Evolutionary conservation across 2,113 vertebrate species (phyloP), one percentile per base, ranked within the genome.

Genomic region (Etia nguti): DNA sequence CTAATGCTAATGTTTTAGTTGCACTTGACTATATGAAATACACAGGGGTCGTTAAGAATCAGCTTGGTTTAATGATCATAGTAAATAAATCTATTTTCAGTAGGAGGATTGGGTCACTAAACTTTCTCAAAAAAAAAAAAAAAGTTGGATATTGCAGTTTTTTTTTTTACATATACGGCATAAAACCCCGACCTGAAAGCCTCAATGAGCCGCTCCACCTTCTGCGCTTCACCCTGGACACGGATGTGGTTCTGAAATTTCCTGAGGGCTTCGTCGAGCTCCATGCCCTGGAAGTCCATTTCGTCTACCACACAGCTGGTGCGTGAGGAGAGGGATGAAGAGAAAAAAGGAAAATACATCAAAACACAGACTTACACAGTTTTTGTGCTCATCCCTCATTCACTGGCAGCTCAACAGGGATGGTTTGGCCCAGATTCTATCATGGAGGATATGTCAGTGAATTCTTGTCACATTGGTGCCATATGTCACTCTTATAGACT

Each of bases 201-300:
- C 92, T 99, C 98, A 16, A 99, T 98, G 79, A 99, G 98, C n/a
- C 98, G 93, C 91, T 99, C 98, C 88, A 99, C 98, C 90, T 99
- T 99, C 96, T 99, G 98, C 2, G 98, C 98, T 90, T 99, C 99
- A 29, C 99, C 98, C 90, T 99, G 99, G 75, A 99, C 98, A 57
- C 98, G 97, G 88, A 99, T 99, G 92, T 99, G 99, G 38, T 98
- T 98, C 95, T 99, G 99, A 95, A 99, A 99, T 94, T 99, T 99
- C 92, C 99, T 96, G 92, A 99, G 97, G 38, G 99, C 99, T 94
- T 99, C 98, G 59, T 99, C 99, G 93, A 99, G 96, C 95, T 99
- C 99, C 98, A 98, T 98, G 80, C 97, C 93, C 20, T 98, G 98
- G 95, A 99, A 99, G 93, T 99, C 98, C 98, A 99, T 98, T 93